A percentile compares a stretch with the other conserved stretches of the same genome.
Conservation (phyloP, 2,113 vertebrate species). For the Lepus europaeus region DNA sequence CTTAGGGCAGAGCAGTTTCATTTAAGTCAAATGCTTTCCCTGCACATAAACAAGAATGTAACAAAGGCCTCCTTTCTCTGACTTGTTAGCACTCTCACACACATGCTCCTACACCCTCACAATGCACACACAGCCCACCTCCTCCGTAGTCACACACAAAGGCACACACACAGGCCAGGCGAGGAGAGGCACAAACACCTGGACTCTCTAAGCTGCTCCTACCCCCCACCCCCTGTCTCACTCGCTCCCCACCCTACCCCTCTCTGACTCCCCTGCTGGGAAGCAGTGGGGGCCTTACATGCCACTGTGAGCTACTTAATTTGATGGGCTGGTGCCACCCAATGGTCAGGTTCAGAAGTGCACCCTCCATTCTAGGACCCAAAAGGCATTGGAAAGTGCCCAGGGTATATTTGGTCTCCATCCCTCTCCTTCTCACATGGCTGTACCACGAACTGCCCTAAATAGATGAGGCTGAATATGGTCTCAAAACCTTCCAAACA, state of each 20-base stretch:
- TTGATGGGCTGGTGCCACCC: slow-evolving; percentile 89
- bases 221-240: slow-evolving; percentile 43
- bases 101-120: slow-evolving; percentile 27
- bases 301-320: slow-evolving; percentile 56
- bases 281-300: neutral
- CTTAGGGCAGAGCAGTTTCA: slow-evolving; percentile 77
- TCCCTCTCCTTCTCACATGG: neutral
- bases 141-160: slow-evolving; percentile 71
- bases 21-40: slow-evolving; percentile 83
- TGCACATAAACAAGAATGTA: slow-evolving; percentile 11
- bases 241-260: neutral
- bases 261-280: slow-evolving; percentile 71
- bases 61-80: slow-evolving; percentile 79
- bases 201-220: slow-evolving; percentile 75
- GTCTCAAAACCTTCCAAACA: slow-evolving; percentile 29
- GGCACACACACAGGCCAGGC: slow-evolving; percentile 72
- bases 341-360: slow-evolving; percentile 86
- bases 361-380: slow-evolving; percentile 65
- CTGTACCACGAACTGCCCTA: slow-evolving; percentile 6
- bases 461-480: neutral
- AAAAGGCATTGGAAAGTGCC: slow-evolving; percentile 14
- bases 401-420: neutral
- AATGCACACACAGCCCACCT: slow-evolving; percentile 73
- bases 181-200: slow-evolving; percentile 78
- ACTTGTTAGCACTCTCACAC: slow-evolving; percentile 53